Conservation (phyloP, 2,888 invertebrate species). For the Protodeltote pygarga region DNA sequence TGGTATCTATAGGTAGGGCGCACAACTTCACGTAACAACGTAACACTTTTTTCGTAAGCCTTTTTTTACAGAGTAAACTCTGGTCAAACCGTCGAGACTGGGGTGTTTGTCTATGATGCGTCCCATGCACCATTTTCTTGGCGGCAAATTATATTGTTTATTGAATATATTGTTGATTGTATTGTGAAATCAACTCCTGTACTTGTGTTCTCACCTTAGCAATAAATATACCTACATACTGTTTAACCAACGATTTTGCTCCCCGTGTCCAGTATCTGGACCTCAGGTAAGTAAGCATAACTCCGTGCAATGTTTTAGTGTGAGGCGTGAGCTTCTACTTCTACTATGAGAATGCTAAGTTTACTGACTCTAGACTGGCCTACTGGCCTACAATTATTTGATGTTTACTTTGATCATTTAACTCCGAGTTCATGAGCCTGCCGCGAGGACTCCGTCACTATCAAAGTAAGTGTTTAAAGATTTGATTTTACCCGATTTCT, state of each 20-base stretch:
- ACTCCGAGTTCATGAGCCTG: neutral
- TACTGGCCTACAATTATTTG: neutral
- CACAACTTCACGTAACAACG: neutral
- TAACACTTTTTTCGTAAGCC: neutral
- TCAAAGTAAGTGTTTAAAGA: constrained; percentile 1
- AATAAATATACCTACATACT: neutral
- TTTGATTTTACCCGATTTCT: neutral
- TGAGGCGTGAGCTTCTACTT: neutral
- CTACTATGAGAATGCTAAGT: neutral
- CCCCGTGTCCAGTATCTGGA: constrained; percentile 3
- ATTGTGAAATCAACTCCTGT: constrained; percentile 3
- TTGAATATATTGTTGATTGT: neutral
- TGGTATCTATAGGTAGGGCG: neutral
- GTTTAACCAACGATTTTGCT: neutral
- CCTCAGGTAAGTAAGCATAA: neutral
- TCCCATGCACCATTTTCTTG: neutral
- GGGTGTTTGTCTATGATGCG: neutral
- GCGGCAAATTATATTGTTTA: neutral
- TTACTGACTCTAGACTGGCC: too few species aligned
- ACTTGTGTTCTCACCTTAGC: neutral
- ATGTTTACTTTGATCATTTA: neutral
- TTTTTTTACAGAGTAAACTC: neutral
- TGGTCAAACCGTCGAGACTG: neutral
- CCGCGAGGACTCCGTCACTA: neutral
- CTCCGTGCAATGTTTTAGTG: neutral